Evolutionary conservation across 2,888 invertebrate genomes (phyloP).

Genomic region (Priocnemis perturbator): DNA sequence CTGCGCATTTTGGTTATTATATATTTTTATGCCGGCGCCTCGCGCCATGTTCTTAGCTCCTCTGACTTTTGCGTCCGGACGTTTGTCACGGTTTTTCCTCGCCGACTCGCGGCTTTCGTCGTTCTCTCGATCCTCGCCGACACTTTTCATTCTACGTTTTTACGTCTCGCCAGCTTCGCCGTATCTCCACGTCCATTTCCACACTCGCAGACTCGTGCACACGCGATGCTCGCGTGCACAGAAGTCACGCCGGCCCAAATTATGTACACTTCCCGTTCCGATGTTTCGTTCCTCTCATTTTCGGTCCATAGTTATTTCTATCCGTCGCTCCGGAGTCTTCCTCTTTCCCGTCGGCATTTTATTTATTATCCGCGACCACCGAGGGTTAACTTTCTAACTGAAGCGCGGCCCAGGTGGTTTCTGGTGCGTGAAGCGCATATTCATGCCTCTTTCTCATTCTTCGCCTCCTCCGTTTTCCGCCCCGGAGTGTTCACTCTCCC

Average conservation of each 20-base stretch:
- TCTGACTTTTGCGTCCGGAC: neutral
- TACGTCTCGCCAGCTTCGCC: too few species aligned
- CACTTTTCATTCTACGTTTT: too few species aligned
- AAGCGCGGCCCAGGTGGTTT: conserved; percentile 48
- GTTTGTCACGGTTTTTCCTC: neutral
- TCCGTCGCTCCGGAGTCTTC: conserved; percentile 3
- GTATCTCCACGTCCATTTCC: too few species aligned
- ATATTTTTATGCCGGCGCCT: neutral
- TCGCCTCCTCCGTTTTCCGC: conserved; percentile 3
- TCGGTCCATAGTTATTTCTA: neutral
- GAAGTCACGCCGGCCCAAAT: too few species aligned
- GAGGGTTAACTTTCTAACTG: conserved; percentile 45
- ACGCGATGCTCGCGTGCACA: too few species aligned
- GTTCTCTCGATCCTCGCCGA: neutral
- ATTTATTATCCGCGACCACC: conserved; percentile 60
- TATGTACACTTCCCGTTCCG: too few species aligned
- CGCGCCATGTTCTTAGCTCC: neutral
- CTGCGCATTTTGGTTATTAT: neutral
- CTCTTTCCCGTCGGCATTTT: conserved; percentile 48
- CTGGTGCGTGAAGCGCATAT: conserved; percentile 66
- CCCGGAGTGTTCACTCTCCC: neutral
- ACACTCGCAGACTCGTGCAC: too few species aligned
- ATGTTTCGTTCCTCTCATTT: too few species aligned
- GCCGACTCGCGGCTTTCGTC: too few species aligned
- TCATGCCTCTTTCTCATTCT: conserved; percentile 46